These are phyloP conservation scores for Rattus rattus DNA, from an alignment of 2,113 vertebrate species.

Conservation along the genomic window DNA sequence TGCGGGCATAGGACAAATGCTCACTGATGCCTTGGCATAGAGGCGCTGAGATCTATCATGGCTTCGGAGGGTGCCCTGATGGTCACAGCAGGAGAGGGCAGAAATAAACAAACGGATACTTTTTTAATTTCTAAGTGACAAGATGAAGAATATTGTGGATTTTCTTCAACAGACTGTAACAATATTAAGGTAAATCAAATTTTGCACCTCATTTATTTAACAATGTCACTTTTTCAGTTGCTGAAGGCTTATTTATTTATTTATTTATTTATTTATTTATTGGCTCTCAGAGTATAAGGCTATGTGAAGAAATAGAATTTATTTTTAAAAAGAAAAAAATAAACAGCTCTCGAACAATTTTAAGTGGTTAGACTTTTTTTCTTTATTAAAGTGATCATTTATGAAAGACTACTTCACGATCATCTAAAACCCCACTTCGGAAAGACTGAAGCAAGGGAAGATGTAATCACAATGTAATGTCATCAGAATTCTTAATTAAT, in stretches of 20 bases:
- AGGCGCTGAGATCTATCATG: not conserved
- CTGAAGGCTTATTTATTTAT: not conserved
- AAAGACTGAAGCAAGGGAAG: slow-evolving; percentile 76
- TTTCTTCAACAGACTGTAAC: slow-evolving; percentile 81
- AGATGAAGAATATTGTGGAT: slow-evolving; percentile 80
- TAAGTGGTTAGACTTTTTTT: slow-evolving; percentile 80
- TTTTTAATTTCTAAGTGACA: slow-evolving; percentile 80
- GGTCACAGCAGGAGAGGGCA: not conserved
- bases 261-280: slow-evolving; percentile 19
- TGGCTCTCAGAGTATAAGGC: slow-evolving; percentile 55
- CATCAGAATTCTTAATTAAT: slow-evolving; percentile 82
- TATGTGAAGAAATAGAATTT: slow-evolving; percentile 61
- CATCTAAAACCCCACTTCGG: slow-evolving; percentile 68
- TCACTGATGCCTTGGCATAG: not conserved
- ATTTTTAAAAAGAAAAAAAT: slow-evolving; percentile 68
- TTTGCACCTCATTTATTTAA: slow-evolving; percentile 84
- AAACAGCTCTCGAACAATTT: slow-evolving; percentile 75
- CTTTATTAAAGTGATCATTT: slow-evolving; percentile 83
- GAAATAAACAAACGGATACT: slow-evolving; percentile 71
- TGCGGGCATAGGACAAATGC: not conserved
- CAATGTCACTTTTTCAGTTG: slow-evolving; percentile 73
- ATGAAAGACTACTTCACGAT: slow-evolving; percentile 79
- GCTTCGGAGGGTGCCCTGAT: not conserved
- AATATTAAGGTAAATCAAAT: slow-evolving; percentile 83
- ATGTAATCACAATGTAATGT: slow-evolving; percentile 75